Evolutionary conservation across 1,140 invertebrate genomes (phyloP).

Genomic region (Drosophila murphyi): DNA sequence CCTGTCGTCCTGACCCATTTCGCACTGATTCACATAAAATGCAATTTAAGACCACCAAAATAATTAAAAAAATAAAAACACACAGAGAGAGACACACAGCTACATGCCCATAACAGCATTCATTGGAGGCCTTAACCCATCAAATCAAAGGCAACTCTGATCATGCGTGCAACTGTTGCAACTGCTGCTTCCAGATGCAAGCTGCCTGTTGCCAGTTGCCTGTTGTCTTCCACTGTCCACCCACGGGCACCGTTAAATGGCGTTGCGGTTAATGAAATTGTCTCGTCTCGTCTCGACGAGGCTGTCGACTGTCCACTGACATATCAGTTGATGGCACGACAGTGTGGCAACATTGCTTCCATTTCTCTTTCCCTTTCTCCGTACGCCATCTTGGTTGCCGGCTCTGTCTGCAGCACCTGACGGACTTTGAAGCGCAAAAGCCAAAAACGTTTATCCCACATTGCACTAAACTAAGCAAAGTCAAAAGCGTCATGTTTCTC

Average conservation of each 20-base stretch:
- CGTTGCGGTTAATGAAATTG: constrained; percentile 71
- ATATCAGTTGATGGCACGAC: constrained; percentile 40
- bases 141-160: constrained; percentile 66
- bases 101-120: constrained; percentile 34
- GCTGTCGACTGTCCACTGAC: constrained; percentile 25
- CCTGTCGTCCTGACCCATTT: neutral
- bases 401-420: constrained; percentile 21
- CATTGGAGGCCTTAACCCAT: no score
- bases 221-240: neutral
- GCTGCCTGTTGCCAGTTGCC: neutral
- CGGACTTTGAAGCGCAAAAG: constrained; percentile 46
- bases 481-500: constrained; percentile 30
- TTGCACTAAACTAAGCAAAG: constrained; percentile 51
- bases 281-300: constrained; percentile 32
- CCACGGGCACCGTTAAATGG: constrained; percentile 38
- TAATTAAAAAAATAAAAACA: constrained; percentile 69
- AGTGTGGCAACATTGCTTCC: constrained; percentile 23
- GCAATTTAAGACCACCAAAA: constrained; percentile 78
- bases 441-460: constrained; percentile 63
- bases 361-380: neutral
- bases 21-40: constrained; percentile 47
- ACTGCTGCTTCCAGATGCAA: neutral
- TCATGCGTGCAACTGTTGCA: constrained; percentile 16
- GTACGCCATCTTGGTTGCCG: constrained; percentile 13
- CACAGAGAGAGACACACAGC: neutral